phyloP scores from a whole-genome alignment of 2,113 vertebrate species.

The Notarius quadriscutis region DNA sequence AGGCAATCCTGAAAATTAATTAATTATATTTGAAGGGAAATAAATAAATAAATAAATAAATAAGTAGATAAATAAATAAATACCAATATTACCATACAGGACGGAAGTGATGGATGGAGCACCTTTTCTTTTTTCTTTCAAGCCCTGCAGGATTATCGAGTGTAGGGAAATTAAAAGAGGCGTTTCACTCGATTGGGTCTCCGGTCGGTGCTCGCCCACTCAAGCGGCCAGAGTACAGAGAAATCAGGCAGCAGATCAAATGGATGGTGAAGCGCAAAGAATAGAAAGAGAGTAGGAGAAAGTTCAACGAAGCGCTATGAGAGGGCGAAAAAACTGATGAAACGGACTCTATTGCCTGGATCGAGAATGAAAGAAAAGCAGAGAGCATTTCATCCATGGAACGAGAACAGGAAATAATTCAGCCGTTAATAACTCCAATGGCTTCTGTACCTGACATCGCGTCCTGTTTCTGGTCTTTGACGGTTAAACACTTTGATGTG shows the following conservation, averaged over 20 bases:
- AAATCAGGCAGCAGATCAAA: conserved; percentile 39
- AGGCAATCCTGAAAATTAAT: conserved; percentile 6
- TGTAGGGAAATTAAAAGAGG: conserved; percentile 46
- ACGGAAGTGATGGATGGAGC: conserved; percentile 25
- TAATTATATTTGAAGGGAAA: not conserved
- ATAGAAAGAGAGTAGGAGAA: conserved; percentile 14
- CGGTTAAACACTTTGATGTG: not conserved
- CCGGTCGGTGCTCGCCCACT: conserved; percentile 22
- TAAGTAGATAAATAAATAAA: no score
- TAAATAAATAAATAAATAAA: no score
- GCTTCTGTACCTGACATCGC: no score
- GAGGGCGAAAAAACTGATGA: not conserved
- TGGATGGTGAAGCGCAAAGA: conserved; percentile 27
- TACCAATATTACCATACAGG: conserved; percentile 15
- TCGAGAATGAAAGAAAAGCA: not conserved
- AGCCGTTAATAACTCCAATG: not conserved
- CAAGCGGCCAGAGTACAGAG: conserved; percentile 15
- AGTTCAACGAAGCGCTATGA: not conserved
- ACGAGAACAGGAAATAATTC: not conserved
- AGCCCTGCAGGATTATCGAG: conserved; percentile 25
- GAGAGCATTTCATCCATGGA: not conserved
- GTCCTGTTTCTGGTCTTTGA: not conserved
- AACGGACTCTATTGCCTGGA: not conserved
- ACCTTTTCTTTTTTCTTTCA: conserved; percentile 5
- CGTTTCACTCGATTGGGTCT: conserved; percentile 39